These are phyloP conservation scores for Porites evermanni DNA, from an alignment of 92 coral and sea anemone genomes.

Conservation along the genomic window DNA sequence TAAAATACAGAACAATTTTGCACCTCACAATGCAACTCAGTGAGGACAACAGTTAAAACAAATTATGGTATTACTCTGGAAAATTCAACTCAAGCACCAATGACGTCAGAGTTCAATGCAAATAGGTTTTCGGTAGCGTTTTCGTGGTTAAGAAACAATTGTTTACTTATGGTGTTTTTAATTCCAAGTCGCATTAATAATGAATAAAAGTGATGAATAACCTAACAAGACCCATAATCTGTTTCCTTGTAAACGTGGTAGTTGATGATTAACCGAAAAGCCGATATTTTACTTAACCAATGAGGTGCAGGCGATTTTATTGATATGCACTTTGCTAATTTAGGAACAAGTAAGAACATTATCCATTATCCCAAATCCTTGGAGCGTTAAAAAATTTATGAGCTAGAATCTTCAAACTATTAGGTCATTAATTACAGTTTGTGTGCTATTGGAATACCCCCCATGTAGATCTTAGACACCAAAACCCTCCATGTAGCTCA, in stretches of 20 bases:
- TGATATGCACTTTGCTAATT: not conserved
- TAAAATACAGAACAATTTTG: not conserved
- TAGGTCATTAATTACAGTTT: not conserved
- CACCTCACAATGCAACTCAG: not conserved
- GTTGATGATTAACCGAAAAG: constrained; percentile 20
- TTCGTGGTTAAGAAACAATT: too few relatives aligned
- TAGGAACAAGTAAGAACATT: not conserved
- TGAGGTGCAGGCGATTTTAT: not conserved
- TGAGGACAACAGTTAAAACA: not conserved
- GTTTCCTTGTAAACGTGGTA: not conserved
- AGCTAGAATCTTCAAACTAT: not conserved
- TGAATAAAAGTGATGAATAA: too few relatives aligned
- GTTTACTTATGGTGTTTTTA: too few relatives aligned
- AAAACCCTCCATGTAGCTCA: not conserved
- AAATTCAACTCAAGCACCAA: too few relatives aligned
- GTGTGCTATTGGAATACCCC: not conserved
- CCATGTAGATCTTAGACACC: not conserved
- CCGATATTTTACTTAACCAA: not conserved
- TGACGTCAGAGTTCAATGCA: too few relatives aligned
- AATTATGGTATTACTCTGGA: too few relatives aligned
- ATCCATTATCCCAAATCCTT: not conserved
- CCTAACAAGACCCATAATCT: not conserved
- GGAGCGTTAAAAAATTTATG: not conserved
- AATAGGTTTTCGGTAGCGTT: too few relatives aligned
- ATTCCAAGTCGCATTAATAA: too few relatives aligned